Conservation (phyloP, 2,113 vertebrate genomes). For the Cacatua alba region DNA sequence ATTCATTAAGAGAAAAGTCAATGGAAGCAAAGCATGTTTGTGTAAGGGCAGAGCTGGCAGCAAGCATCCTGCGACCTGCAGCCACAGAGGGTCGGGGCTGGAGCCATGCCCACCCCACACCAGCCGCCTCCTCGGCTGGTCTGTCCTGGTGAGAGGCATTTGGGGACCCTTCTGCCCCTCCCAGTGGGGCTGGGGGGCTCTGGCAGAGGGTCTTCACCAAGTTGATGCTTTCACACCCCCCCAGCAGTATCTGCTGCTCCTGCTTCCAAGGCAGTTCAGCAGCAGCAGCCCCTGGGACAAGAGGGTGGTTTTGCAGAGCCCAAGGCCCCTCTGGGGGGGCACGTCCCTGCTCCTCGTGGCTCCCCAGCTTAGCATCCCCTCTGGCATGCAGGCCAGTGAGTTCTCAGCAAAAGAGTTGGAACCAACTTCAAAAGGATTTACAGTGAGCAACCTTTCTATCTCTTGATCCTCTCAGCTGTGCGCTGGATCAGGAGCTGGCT, state of each 20-base stretch:
- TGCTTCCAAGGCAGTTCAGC: not conserved
- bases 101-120: not conserved
- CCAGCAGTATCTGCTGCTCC: not conserved
- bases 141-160: not conserved
- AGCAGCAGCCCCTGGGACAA: not conserved
- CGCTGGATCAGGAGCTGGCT: slow-evolving; percentile 37
- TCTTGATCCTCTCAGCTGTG: slow-evolving; percentile 60
- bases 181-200: not conserved
- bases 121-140: not conserved
- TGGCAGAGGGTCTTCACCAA: not conserved
- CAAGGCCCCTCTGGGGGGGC: not conserved
- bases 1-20: slow-evolving; percentile 58
- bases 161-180: not conserved
- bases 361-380: not conserved
- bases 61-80: not conserved
- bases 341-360: not conserved
- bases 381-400: not conserved
- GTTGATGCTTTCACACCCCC: not conserved
- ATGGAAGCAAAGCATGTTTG: slow-evolving; percentile 42
- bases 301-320: not conserved
- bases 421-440: slow-evolving; percentile 63
- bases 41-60: not conserved
- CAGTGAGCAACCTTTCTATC: slow-evolving; percentile 52
- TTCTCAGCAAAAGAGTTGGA: slow-evolving; percentile 57
- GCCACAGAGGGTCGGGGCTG: not conserved